phyloP scores from a whole-genome alignment of 2,888 invertebrate genomes.

The Spilosoma lubricipeda region DNA sequence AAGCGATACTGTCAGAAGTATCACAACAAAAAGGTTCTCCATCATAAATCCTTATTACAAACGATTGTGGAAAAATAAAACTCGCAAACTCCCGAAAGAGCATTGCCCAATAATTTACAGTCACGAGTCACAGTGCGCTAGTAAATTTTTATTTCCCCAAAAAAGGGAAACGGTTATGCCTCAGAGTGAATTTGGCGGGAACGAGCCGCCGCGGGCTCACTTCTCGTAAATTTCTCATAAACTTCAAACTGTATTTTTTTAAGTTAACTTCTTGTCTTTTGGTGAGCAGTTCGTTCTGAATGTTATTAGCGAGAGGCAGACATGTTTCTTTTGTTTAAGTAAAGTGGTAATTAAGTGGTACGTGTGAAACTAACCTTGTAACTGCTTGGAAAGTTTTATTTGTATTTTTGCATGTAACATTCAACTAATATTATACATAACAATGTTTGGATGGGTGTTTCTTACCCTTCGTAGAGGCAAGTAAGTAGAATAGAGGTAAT shows the following conservation, averaged over 20 bases:
- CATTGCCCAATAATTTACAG: constrained; percentile 65
- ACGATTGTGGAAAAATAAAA: constrained; percentile 61
- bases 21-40: constrained; percentile 52
- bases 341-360: not conserved
- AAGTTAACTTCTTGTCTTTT: constrained; percentile 13
- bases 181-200: constrained; percentile 70
- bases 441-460: no score
- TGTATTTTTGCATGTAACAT: no score
- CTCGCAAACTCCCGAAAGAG: constrained; percentile 49
- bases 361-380: not conserved
- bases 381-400: not conserved
- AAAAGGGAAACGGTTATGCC: constrained; percentile 78
- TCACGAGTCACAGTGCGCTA: constrained; percentile 68
- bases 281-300: not conserved
- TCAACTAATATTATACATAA: no score
- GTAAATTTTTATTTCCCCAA: constrained; percentile 76
- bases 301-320: not conserved
- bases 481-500: no score
- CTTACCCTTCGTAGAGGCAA: no score
- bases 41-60: constrained; percentile 65
- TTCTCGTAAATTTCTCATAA: constrained; percentile 58
- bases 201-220: constrained; percentile 54
- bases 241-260: constrained; percentile 32
- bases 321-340: not conserved
- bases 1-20: constrained; percentile 7